A percentile compares a stretch with the other conserved stretches of the same genome.
phyloP scores from a whole-genome alignment of 2,888 invertebrate species.

The Gymnocheta viridis region DNA sequence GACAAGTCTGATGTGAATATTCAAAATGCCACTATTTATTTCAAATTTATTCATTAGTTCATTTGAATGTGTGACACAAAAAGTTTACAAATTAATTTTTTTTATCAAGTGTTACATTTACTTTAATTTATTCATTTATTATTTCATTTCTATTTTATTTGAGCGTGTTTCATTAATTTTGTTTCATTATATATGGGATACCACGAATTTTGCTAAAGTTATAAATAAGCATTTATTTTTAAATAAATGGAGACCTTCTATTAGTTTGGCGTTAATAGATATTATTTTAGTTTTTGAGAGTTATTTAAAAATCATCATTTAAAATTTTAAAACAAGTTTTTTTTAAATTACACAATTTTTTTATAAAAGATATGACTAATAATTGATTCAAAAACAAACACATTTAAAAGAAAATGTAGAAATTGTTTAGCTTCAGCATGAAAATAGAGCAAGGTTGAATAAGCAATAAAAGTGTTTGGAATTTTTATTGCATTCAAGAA shows the following conservation, averaged over 20 bases:
- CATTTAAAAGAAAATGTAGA: neutral
- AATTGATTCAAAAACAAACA: neutral
- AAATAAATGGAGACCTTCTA: constrained; percentile 24
- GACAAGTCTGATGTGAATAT: neutral
- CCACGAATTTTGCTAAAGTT: neutral
- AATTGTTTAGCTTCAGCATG: neutral
- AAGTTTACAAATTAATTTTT: neutral
- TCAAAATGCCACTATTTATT: neutral
- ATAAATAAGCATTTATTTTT: neutral
- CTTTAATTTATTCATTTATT: constrained; percentile 12
- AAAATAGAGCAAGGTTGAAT: constrained; percentile 35
- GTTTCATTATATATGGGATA: neutral
- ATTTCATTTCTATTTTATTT: neutral
- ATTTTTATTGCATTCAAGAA: neutral
- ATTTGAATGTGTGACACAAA: neutral
- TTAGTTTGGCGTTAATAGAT: constrained; percentile 11
- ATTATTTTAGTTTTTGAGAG: neutral
- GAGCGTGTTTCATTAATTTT: neutral
- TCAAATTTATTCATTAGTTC: constrained; percentile 18
- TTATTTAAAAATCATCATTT: neutral
- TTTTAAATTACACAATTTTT: constrained; percentile 10
- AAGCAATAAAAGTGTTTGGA: neutral
- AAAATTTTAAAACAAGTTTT: constrained; percentile 21
- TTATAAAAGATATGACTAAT: constrained; percentile 15
- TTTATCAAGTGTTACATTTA: constrained; percentile 27